phyloP scores from a whole-genome alignment of 2,797 vertebrate species.

The Poliocrania exsul region DNA sequence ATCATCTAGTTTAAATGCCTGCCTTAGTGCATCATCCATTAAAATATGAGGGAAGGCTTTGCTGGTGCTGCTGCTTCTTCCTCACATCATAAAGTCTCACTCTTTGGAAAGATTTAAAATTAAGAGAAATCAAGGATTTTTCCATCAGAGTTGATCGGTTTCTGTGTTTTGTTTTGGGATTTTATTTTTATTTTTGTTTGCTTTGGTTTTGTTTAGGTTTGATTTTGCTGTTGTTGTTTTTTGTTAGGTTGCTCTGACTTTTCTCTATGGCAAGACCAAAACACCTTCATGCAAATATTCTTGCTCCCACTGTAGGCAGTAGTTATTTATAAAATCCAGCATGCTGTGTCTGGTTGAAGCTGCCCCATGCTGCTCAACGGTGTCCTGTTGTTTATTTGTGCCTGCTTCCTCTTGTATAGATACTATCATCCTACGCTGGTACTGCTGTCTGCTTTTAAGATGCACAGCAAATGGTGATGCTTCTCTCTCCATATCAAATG shows the following conservation, averaged over 20 bases:
- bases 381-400: neutral
- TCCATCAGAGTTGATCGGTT: no score
- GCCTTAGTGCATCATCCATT: neutral
- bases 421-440: neutral
- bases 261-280: neutral
- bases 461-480: constrained; percentile 6
- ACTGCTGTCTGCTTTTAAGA: constrained; percentile 14
- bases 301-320: neutral
- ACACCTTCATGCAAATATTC: neutral
- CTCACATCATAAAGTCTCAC: neutral
- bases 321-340: constrained; percentile 1
- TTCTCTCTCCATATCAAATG: constrained; percentile 50
- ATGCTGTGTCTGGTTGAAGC: neutral
- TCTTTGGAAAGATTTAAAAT: neutral
- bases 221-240: neutral
- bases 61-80: neutral
- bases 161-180: neutral
- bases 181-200: neutral
- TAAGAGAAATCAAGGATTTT: neutral
- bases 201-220: neutral
- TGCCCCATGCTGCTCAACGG: neutral
- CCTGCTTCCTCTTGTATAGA: neutral
- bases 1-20: neutral
- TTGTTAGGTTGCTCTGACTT: neutral
- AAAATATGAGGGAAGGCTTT: neutral